These are phyloP conservation scores for Hiodon alosoides DNA, from an alignment of 2,113 vertebrate genomes.

Conservation along the genomic window DNA sequence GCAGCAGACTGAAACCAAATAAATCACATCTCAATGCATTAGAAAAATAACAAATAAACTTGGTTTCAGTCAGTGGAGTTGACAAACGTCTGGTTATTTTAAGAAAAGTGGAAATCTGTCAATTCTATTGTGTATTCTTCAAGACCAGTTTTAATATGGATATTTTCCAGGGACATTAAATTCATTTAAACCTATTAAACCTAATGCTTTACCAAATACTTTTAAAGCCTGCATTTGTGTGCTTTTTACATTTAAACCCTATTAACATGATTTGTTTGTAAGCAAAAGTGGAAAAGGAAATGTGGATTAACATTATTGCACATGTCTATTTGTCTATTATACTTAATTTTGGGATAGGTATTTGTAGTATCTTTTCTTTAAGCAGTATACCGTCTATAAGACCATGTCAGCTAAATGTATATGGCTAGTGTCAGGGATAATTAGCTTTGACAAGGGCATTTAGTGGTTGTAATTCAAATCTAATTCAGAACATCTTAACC, in stretches of 20 bases:
- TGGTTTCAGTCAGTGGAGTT: not conserved
- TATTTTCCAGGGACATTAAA: too few relatives aligned
- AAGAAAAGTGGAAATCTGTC: too few relatives aligned
- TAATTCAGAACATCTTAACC: constrained; percentile 99
- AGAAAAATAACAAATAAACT: constrained; percentile 31
- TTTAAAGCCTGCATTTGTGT: constrained; percentile 25
- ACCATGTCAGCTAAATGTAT: constrained; percentile 69
- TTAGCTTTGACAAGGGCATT: constrained; percentile 97
- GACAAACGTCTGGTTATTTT: too few relatives aligned
- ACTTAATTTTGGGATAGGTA: constrained; percentile 82
- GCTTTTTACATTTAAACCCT: constrained; percentile 29
- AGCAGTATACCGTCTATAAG: constrained; percentile 71
- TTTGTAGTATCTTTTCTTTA: constrained; percentile 89
- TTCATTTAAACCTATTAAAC: too few relatives aligned
- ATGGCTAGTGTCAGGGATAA: constrained; percentile 96
- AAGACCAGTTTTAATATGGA: too few relatives aligned
- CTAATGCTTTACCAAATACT: not conserved
- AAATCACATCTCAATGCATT: constrained; percentile 69
- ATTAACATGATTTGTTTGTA: constrained; percentile 69
- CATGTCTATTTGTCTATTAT: constrained; percentile 55
- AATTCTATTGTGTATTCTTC: too few relatives aligned
- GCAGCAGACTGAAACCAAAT: constrained; percentile 65
- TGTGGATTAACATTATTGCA: constrained; percentile 54
- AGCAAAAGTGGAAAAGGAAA: constrained; percentile 48
- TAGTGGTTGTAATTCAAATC: constrained; percentile 99